Evolutionary conservation across 2,113 vertebrate genomes (phyloP), one percentile per base, ranked within the genome.

Genomic region (Oncorhynchus tshawytscha): DNA sequence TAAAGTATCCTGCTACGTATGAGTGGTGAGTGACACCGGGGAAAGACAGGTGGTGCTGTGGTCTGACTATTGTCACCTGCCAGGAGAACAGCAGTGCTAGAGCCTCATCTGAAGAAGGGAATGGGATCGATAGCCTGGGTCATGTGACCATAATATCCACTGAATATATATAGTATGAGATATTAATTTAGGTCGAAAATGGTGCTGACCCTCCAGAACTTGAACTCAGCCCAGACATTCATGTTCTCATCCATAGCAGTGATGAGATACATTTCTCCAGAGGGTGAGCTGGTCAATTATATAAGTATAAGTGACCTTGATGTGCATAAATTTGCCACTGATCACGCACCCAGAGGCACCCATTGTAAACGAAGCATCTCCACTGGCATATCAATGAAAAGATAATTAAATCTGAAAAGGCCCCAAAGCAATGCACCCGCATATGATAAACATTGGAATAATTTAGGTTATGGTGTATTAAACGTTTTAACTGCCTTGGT

Each of bases 401-500:
- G 64, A 67, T 76, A n/a, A 82, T 62, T 80, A 76, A 78, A 72
- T 78, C 18, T 75, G 71, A 79, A 72, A 75, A 65, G 80, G 22
- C 31, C 79, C 59, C 49, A 72, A 75, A 72, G 81, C 27, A 74
- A 78, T 74, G 73, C 83, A 81, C 79, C 79, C 78, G 68, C 71
- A 72, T 75, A 79, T 76, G 76, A 81, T 80, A 82, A 87, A 90
- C 77, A 83, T 67, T 73, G n/a, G 59, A 77, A 73, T 87, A 78
- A 85, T 86, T 88, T 85, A 83, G 75, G 79, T 80, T 82, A 86
- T 85, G 77, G 71, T 68, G 84, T 83, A 88, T 86, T 82, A 83
- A 89, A 84, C 49, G 12, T 70, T 88, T 89, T 83, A 84, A 82
- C 77, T 75, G 81, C 80, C 72, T 87, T 85, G 45, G 78, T 75